These are phyloP conservation scores for Sesia apiformis DNA, from an alignment of 2,888 invertebrate genomes.

Conservation along the genomic window DNA sequence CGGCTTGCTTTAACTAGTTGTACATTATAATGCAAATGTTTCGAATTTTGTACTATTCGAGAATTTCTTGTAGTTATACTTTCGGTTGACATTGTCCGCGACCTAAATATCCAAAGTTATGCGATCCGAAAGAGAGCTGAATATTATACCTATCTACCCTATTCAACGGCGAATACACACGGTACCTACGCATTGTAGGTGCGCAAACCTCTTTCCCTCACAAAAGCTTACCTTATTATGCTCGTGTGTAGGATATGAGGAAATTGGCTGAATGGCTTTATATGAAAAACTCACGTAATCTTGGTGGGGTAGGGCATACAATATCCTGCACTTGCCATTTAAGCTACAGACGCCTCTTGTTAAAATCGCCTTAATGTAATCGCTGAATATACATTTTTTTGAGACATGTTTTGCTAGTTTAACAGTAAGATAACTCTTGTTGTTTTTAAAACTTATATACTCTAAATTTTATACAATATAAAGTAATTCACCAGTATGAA, in stretches of 20 bases:
- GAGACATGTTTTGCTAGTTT: background rate
- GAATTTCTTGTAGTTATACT: no score
- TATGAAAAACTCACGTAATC: slow-evolving; percentile 71
- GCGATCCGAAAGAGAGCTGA: slow-evolving; percentile 40
- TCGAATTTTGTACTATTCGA: no score
- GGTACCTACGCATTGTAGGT: slow-evolving; percentile 59
- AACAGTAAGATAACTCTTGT: background rate
- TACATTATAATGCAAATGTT: no score
- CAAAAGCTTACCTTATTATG: slow-evolving; percentile 70
- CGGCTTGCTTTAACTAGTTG: no score
- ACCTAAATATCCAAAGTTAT: slow-evolving; percentile 23
- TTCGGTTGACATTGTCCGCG: no score
- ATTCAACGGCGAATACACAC: slow-evolving; percentile 41
- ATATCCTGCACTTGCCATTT: slow-evolving; percentile 56
- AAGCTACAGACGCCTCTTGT: slow-evolving; percentile 26
- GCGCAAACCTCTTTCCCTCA: slow-evolving; percentile 63
- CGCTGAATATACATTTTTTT: background rate
- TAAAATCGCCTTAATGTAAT: slow-evolving; percentile 12
- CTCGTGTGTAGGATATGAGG: slow-evolving; percentile 68
- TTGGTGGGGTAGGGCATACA: slow-evolving; percentile 56
- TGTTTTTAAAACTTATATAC: no score
- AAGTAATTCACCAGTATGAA: no score
- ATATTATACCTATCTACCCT: slow-evolving; percentile 46
- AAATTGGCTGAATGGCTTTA: slow-evolving; percentile 72
- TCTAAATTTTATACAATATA: no score